These are phyloP conservation scores for Chanos chanos DNA, from an alignment of 2,797 vertebrate species.

Conservation along the genomic window DNA sequence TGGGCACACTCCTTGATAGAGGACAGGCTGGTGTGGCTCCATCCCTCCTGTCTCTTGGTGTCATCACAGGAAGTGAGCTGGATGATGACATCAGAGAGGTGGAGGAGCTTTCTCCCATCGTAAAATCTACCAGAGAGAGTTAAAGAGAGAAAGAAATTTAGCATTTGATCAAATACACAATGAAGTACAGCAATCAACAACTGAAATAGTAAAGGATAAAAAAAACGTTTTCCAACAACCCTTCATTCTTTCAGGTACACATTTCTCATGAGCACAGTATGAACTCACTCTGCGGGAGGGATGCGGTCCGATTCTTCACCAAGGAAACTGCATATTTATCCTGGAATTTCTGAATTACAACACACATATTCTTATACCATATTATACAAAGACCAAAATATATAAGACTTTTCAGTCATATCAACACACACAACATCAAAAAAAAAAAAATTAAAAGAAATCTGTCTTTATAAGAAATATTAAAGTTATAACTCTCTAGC, in stretches of 20 bases:
- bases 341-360: constrained; percentile 77
- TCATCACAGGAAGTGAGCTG: constrained; percentile 69
- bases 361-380: neutral
- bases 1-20: constrained; percentile 72
- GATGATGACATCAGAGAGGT: constrained; percentile 60
- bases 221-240: no score
- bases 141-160: neutral
- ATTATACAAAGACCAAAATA: neutral
- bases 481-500: no score
- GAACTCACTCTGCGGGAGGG: constrained; percentile 77
- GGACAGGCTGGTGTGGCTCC: constrained; percentile 42
- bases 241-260: neutral
- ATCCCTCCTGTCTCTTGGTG: constrained; percentile 71
- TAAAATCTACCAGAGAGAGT: constrained; percentile 70
- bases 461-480: no score
- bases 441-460: no score
- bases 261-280: neutral
- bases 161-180: neutral
- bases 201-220: neutral
- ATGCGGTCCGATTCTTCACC: constrained; percentile 68
- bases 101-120: constrained; percentile 72
- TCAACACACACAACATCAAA: no score
- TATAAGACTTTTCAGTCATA: no score
- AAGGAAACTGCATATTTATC: constrained; percentile 72
- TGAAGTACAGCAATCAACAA: neutral